These are phyloP conservation scores for Catostomus latipinnis DNA, from an alignment of 2,797 vertebrate species.

Conservation along the genomic window DNA sequence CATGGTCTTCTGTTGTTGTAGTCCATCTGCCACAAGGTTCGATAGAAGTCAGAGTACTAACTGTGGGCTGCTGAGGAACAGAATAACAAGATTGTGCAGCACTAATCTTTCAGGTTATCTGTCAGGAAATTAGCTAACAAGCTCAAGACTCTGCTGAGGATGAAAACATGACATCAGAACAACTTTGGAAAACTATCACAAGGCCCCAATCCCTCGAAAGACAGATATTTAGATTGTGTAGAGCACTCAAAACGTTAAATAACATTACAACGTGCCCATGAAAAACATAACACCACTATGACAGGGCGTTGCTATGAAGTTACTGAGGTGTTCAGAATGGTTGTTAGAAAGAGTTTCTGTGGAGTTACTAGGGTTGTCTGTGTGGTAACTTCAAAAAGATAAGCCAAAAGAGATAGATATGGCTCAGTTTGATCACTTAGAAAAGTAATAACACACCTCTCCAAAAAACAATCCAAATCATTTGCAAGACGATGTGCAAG, in stretches of 20 bases:
- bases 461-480: no score
- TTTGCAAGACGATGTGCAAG: no score
- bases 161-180: background rate
- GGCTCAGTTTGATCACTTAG: no score
- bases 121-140: constrained; percentile 18
- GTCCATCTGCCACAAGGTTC: no score
- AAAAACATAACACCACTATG: background rate
- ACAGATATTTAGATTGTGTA: background rate
- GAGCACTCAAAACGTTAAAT: background rate
- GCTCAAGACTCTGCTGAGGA: background rate
- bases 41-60: background rate
- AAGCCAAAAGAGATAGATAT: no score
- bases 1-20: no score
- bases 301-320: no score
- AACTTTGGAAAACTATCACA: background rate
- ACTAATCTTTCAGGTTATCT: constrained; percentile 8
- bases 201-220: background rate
- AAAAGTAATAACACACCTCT: no score
- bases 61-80: background rate
- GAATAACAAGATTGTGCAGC: background rate
- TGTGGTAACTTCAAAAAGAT: no score
- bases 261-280: background rate
- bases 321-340: no score
- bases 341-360: no score
- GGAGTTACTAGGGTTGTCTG: no score